Conservation (phyloP, 30 jellyfish, hydroid and myxozoan genomes). For the Euphysa ruthae region DNA sequence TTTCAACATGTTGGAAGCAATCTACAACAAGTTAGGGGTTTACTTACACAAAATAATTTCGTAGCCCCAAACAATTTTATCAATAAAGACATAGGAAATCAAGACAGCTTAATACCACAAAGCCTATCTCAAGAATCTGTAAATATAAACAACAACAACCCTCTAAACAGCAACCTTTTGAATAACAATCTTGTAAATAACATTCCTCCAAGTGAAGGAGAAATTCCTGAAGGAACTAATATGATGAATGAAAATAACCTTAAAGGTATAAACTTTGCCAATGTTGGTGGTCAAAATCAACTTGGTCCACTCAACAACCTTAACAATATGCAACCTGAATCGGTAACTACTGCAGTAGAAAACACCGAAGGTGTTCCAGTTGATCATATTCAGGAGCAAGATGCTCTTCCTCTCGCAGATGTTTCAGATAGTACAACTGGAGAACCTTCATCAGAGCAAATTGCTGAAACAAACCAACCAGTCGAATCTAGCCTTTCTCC, state of each 20-base stretch:
- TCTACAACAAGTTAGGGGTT: slow-evolving; percentile 74
- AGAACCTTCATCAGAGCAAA: background rate
- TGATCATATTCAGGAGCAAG: slow-evolving; percentile 1
- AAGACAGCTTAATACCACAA: too few species aligned
- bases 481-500: slow-evolving; percentile 3
- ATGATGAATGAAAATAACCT: too few species aligned
- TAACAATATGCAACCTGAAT: background rate
- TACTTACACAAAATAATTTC: background rate
- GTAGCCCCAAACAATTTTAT: too few species aligned
- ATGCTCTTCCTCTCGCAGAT: background rate
- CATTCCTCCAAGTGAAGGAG: too few species aligned
- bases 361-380: background rate
- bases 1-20: slow-evolving; percentile 77
- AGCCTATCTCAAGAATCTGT: too few species aligned
- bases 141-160: too few species aligned
- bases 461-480: background rate
- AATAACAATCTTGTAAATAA: too few species aligned
- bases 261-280: background rate
- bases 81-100: too few species aligned
- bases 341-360: too few species aligned
- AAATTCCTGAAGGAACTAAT: too few species aligned
- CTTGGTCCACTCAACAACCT: too few species aligned
- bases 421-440: background rate
- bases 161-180: background rate
- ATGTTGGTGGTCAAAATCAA: too few species aligned